Evolutionary conservation across 2,888 invertebrate species (phyloP).

Genomic region (Pherbina coryleti): DNA sequence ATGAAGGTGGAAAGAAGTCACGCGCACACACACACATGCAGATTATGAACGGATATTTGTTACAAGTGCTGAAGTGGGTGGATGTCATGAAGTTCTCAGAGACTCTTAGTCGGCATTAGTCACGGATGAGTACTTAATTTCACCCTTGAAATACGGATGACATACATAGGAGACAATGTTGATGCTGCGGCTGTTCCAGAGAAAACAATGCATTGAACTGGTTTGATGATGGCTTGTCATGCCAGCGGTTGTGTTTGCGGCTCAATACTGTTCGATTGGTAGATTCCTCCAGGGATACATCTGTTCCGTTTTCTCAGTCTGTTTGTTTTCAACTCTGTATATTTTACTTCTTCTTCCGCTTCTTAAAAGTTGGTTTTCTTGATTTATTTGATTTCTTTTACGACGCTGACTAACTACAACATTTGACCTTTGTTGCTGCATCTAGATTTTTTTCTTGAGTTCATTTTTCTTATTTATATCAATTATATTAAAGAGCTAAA

Average conservation of each 20-base stretch:
- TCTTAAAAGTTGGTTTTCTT: conserved; percentile 8
- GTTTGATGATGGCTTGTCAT: conserved; percentile 19
- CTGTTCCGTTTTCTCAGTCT: background rate
- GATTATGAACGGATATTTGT: conserved; percentile 31
- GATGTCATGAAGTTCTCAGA: conserved; percentile 21
- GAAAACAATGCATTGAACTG: background rate
- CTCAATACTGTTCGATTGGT: conserved; percentile 18
- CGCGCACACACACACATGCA: background rate
- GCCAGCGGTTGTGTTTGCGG: conserved; percentile 22
- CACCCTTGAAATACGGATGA: conserved; percentile 57
- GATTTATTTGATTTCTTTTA: conserved; percentile 31
- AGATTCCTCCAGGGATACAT: conserved; percentile 29
- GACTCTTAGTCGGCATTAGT: conserved; percentile 55
- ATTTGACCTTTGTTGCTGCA: conserved; percentile 10
- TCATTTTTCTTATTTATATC: conserved; percentile 23
- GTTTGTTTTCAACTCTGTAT: background rate
- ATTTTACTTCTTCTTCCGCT: background rate
- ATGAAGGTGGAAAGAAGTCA: background rate
- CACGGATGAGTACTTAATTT: conserved; percentile 65
- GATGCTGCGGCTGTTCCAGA: background rate
- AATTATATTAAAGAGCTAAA: conserved; percentile 51
- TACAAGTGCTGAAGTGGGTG: conserved; percentile 45
- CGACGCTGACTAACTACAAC: background rate
- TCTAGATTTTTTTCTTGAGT: background rate
- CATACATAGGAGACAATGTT: conserved; percentile 29